Evolutionary conservation across 2,888 invertebrate genomes (phyloP).

Genomic region (Lacanobia oleracea): DNA sequence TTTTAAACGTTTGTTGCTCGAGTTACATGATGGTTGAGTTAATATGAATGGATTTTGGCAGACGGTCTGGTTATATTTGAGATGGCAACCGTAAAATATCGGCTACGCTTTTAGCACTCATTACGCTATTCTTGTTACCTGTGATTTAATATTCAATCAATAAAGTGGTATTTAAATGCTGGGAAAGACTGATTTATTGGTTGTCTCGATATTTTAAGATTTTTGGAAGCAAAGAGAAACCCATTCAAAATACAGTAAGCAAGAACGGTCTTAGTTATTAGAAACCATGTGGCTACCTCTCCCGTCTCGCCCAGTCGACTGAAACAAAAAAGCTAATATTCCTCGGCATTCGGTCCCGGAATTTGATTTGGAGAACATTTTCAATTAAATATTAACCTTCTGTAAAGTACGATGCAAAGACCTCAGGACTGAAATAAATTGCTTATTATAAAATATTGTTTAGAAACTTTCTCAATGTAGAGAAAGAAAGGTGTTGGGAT

Average conservation of each 20-base stretch:
- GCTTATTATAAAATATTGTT: background rate
- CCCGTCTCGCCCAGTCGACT: constrained; percentile 32
- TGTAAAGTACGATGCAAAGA: constrained; percentile 5
- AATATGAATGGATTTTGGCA: constrained; percentile 49
- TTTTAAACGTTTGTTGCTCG: constrained; percentile 40
- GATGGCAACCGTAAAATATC: constrained; percentile 35
- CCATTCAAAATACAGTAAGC: background rate
- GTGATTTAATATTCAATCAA: background rate
- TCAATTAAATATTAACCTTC: constrained; percentile 40
- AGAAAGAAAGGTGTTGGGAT: background rate
- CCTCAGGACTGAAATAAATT: background rate
- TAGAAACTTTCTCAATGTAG: background rate
- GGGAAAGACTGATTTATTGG: background rate
- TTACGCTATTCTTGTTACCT: constrained; percentile 31
- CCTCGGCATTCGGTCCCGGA: constrained; percentile 24
- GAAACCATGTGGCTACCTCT: constrained; percentile 38
- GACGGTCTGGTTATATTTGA: constrained; percentile 19
- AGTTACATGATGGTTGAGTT: constrained; percentile 24
- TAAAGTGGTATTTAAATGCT: background rate
- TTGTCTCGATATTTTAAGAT: background rate
- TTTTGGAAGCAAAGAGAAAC: background rate
- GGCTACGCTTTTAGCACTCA: constrained; percentile 9
- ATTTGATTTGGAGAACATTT: constrained; percentile 41
- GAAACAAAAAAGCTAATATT: constrained; percentile 45
- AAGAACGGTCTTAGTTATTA: background rate